phyloP scores from a whole-genome alignment of 2,888 invertebrate genomes.

The Drosophila recens region DNA sequence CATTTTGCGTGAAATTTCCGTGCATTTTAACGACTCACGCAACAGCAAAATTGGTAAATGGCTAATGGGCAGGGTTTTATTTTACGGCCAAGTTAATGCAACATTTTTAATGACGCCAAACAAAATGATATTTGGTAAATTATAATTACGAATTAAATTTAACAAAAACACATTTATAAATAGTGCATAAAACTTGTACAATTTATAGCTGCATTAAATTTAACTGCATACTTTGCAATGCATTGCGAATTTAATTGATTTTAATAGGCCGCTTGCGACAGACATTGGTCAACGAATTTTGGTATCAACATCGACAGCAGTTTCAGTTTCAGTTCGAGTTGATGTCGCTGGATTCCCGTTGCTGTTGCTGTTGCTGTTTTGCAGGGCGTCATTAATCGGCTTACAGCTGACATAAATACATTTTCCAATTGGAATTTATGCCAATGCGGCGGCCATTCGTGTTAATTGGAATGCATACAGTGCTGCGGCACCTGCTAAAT shows the following conservation, averaged over 20 bases:
- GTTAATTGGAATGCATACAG: conserved; percentile 73
- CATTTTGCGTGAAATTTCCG: conserved; percentile 32
- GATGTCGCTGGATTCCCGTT: background rate
- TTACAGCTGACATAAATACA: conserved; percentile 65
- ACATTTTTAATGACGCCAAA: conserved; percentile 40
- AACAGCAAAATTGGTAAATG: conserved; percentile 12
- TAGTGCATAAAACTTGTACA: conserved; percentile 45
- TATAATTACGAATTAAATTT: conserved; percentile 50
- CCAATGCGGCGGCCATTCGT: conserved; percentile 32
- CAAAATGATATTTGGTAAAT: conserved; percentile 40
- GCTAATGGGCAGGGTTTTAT: conserved; percentile 2
- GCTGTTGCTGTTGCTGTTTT: conserved; percentile 20
- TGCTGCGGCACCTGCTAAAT: conserved; percentile 68
- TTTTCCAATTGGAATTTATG: conserved; percentile 64
- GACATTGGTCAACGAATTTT: conserved; percentile 5
- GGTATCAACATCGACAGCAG: background rate
- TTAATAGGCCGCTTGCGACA: conserved; percentile 56
- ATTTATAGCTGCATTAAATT: conserved; percentile 68
- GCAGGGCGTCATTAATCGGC: conserved; percentile 71
- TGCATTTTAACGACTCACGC: conserved; percentile 30
- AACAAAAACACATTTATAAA: conserved; percentile 6
- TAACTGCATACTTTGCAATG: conserved; percentile 28
- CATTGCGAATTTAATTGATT: conserved; percentile 71
- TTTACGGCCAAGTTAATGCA: conserved; percentile 33
- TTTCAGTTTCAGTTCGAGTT: conserved; percentile 14